Percentiles rank a stretch among this genome's conserved stretches.
phyloP scores from a whole-genome alignment of 2,113 vertebrate genomes.

The Ictalurus punctatus region DNA sequence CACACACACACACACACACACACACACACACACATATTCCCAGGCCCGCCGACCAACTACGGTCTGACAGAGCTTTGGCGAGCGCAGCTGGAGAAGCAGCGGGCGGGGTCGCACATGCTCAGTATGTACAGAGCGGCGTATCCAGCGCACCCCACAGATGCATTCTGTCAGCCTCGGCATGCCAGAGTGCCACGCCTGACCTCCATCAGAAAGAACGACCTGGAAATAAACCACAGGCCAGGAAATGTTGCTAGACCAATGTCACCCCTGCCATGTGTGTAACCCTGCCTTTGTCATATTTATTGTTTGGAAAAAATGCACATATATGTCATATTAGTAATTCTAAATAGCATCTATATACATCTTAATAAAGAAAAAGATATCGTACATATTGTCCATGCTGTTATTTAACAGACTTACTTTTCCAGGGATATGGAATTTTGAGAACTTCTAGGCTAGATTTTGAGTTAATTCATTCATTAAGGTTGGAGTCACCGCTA shows the following conservation, averaged over 20 bases:
- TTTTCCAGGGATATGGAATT: background rate
- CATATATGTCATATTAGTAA: background rate
- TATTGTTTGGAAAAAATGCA: background rate
- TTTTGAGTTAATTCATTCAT: background rate
- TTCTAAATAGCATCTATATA: background rate
- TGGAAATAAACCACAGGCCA: slow-evolving; percentile 55
- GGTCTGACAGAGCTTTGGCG: slow-evolving; percentile 65
- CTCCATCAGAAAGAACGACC: slow-evolving; percentile 63
- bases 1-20: slow-evolving; percentile 25
- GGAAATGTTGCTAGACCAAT: slow-evolving; percentile 47
- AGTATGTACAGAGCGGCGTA: slow-evolving; percentile 64
- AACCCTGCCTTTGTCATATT: background rate
- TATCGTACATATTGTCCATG: background rate
- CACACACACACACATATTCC: slow-evolving; percentile 11
- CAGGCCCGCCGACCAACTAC: slow-evolving; percentile 76
- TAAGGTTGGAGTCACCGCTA: background rate
- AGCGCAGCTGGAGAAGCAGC: slow-evolving; percentile 52
- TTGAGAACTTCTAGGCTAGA: background rate
- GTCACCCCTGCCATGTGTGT: slow-evolving; percentile 30
- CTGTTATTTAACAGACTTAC: background rate
- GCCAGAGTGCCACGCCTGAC: slow-evolving; percentile 54
- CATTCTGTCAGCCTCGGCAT: slow-evolving; percentile 58
- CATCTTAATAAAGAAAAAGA: background rate
- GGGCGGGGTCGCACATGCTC: slow-evolving; percentile 41
- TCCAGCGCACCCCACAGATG: slow-evolving; percentile 57